Conservation (phyloP, 2,888 invertebrate species). For the Toxonevra muliebris region DNA sequence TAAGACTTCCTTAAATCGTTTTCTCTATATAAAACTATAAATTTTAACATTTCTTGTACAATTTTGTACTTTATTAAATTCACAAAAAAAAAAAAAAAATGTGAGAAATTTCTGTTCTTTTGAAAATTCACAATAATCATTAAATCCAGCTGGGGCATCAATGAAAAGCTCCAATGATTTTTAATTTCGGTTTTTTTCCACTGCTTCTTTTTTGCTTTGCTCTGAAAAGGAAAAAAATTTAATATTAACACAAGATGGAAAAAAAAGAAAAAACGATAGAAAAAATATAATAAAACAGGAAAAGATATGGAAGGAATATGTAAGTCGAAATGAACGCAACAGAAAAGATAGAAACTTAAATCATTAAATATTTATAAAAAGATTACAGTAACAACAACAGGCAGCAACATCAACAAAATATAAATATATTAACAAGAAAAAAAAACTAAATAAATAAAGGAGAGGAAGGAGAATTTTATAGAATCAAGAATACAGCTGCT, state of each 20-base stretch:
- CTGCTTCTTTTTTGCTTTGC: background rate
- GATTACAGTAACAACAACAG: conserved; percentile 11
- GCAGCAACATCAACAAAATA: background rate
- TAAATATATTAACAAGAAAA: background rate
- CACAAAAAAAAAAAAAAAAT: too few relatives aligned
- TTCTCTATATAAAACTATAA: too few relatives aligned
- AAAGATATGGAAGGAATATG: too few relatives aligned
- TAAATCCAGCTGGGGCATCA: conserved; percentile 1
- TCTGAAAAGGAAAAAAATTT: background rate
- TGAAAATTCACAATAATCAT: conserved; percentile 1
- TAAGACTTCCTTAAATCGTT: too few relatives aligned
- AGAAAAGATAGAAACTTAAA: background rate
- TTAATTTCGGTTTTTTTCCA: background rate
- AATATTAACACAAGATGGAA: too few relatives aligned
- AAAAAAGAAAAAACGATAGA: too few relatives aligned
- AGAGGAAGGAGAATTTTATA: background rate
- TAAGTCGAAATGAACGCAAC: background rate
- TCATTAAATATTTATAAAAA: conserved; percentile 19
- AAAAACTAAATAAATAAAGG: background rate
- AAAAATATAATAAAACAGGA: too few relatives aligned
- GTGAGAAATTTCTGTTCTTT: background rate
- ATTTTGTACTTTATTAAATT: too few relatives aligned
- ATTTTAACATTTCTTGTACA: too few relatives aligned
- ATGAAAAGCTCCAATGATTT: background rate
- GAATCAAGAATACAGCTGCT: background rate